Percentiles rank a stretch among this genome's conserved stretches.
These are phyloP conservation scores for Hydractinia echinata DNA, from an alignment of 30 jellyfish, hydroid and myxozoan genomes.

Conservation along the genomic window DNA sequence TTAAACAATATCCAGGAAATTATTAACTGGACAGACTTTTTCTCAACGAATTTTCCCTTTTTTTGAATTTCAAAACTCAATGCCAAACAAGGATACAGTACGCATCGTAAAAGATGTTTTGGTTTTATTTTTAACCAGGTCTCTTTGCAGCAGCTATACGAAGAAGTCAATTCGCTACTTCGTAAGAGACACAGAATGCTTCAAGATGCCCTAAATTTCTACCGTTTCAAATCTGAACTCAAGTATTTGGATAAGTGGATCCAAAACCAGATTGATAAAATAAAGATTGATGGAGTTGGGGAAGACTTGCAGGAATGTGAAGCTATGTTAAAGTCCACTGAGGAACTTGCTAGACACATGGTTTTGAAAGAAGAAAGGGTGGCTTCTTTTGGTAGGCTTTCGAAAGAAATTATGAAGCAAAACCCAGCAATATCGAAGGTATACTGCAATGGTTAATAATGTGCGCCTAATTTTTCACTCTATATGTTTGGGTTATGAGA, in stretches of 20 bases:
- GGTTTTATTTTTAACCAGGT: no score
- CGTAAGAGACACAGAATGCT: not conserved
- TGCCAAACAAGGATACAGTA: no score
- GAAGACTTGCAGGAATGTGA: not conserved
- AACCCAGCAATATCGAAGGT: not conserved
- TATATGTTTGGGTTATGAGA: no score
- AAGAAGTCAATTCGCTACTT: not conserved
- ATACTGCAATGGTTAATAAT: not conserved
- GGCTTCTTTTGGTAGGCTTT: not conserved
- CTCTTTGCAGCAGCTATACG: no score
- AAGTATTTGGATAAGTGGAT: not conserved
- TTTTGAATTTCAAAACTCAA: no score
- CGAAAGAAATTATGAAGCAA: not conserved
- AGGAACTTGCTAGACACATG: not conserved
- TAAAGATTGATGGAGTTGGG: not conserved
- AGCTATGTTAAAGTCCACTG: not conserved
- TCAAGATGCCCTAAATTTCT: not conserved
- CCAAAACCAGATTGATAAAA: not conserved
- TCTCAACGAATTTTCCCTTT: no score
- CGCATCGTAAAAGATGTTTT: no score
- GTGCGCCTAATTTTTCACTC: no score
- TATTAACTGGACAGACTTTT: no score
- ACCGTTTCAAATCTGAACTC: not conserved
- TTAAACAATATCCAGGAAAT: no score
- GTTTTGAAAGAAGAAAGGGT: not conserved